Base-by-base conservation (phyloP, 2,113 vertebrate genomes). In the Melanerpes formicivorus region DNA sequence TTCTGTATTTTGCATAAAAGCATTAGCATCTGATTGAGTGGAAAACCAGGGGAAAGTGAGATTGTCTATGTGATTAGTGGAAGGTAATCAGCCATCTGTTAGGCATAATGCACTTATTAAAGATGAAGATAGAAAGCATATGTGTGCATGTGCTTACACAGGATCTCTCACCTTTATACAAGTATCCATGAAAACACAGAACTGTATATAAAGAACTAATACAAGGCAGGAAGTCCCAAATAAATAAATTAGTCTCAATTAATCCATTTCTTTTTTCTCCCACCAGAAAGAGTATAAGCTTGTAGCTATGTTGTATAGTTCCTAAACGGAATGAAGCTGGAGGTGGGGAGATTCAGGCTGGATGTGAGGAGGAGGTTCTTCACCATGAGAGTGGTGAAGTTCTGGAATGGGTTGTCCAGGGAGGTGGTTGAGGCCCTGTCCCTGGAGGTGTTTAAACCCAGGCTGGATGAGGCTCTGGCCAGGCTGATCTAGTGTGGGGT, bases 31-130 rank as follows among this genome's bases (percentile, higher is more conserved):
- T 96, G 90, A 89, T 63, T 70, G 80, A 96, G 92, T 1, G 3
- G 88, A 94, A 90, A 94, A 89, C 72, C 80, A 59, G 52, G 70
- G 84, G 87, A 80, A 88, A 87, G 67, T 1, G 50, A 52, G 60
- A 18, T 88, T 77, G 74, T 67, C 34, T 76, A 3, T 86, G 93
- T 88, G 95, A 95, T 94, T 95, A 95, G 75, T 46, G 79, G 44
- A 88, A 93, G 93, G 82, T 92, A 86, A 94, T 94, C 90, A 95
- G 75, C 90, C 93, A 88, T 91, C 91, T 97, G 87, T 74, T 82
- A 46, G 29, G 64, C 65, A 65, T 72, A 93, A 87, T 92, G 75
- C 54, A 73, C n/a, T 92, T 74, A 60, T 17, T 60, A 48, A 83
- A 84, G 58, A 82, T 37, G 37, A 25, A 62, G 85, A 90, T 26